Evolutionary conservation across 2,113 vertebrate genomes (phyloP).

Genomic region (Lepisosteus oculatus): DNA sequence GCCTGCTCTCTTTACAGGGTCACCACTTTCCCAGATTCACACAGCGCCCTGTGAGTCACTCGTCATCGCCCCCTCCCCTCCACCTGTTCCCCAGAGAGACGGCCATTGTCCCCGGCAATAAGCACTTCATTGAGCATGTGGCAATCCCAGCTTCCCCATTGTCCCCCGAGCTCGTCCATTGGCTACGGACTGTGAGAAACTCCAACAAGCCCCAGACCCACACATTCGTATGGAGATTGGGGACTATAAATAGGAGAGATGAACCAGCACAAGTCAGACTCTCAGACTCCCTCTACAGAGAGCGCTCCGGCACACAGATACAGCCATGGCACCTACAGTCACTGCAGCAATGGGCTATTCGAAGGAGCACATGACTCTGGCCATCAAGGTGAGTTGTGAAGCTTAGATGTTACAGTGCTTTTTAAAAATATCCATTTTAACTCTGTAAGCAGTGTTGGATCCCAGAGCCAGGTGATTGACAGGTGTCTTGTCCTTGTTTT

Average conservation of each 20-base stretch:
- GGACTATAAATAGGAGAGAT: slow-evolving; percentile 36
- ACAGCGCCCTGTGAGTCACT: neutral
- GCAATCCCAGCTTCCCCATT: slow-evolving; percentile 26
- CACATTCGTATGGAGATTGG: slow-evolving; percentile 44
- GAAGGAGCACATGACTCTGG: slow-evolving; percentile 24
- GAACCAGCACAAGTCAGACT: slow-evolving; percentile 31
- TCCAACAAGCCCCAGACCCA: slow-evolving; percentile 38
- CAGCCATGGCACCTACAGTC: slow-evolving; percentile 43
- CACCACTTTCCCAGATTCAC: slow-evolving; percentile 12
- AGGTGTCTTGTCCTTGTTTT: slow-evolving; percentile 11
- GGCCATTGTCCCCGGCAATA: slow-evolving; percentile 19
- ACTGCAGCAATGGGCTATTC: slow-evolving; percentile 24
- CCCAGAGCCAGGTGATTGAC: slow-evolving; percentile 17
- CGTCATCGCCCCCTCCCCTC: neutral
- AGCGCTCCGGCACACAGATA: slow-evolving; percentile 36
- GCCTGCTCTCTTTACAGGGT: slow-evolving; percentile 2
- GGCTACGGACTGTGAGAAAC: slow-evolving; percentile 43
- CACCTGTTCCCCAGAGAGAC: neutral
- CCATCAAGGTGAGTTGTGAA: slow-evolving; percentile 34
- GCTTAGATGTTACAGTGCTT: neutral
- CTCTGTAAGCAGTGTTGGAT: neutral
- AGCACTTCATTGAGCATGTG: slow-evolving; percentile 14
- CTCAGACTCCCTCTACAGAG: slow-evolving; percentile 26
- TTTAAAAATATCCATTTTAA: neutral
- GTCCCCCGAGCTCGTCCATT: slow-evolving; percentile 29